Percentiles rank a stretch among this genome's conserved stretches.
Evolutionary conservation across 1,140 invertebrate species (phyloP).

Genomic region (Uloborus diversus): DNA sequence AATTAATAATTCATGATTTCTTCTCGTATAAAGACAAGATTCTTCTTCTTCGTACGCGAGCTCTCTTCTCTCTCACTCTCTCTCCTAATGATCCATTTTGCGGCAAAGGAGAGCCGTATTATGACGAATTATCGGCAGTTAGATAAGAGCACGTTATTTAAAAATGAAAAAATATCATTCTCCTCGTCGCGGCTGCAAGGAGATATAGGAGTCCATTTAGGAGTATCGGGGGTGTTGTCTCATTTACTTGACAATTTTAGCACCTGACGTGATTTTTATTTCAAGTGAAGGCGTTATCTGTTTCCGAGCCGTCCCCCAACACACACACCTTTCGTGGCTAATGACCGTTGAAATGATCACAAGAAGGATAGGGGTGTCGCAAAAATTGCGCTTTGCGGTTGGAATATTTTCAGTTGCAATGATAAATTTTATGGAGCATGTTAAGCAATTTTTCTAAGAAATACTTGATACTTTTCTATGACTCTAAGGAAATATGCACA

Average conservation of each 20-base stretch:
- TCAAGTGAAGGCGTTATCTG: conserved; percentile 36
- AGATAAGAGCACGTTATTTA: conserved; percentile 31
- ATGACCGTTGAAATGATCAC: conserved; percentile 10
- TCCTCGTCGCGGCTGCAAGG: neutral
- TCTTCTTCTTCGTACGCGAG: too few relatives aligned
- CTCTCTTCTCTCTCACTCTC: too few relatives aligned
- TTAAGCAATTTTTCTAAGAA: too few relatives aligned
- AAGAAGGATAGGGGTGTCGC: neutral
- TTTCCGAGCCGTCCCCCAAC: neutral
- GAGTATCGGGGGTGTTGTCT: conserved; percentile 49
- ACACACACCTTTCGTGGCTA: neutral
- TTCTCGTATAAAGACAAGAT: too few relatives aligned
- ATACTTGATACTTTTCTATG: too few relatives aligned
- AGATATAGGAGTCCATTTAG: conserved; percentile 27
- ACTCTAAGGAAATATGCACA: too few relatives aligned
- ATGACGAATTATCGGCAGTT: conserved; percentile 15
- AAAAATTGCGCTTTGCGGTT: conserved; percentile 33
- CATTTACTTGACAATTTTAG: conserved; percentile 51
- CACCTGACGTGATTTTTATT: conserved; percentile 56
- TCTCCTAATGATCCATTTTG: conserved; percentile 12
- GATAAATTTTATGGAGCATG: too few relatives aligned
- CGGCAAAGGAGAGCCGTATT: neutral
- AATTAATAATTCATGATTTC: too few relatives aligned
- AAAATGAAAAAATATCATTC: conserved; percentile 40
- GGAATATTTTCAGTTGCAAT: too few relatives aligned